These are phyloP conservation scores for Tachina lurida DNA, from an alignment of 2,888 invertebrate genomes.

Conservation along the genomic window DNA sequence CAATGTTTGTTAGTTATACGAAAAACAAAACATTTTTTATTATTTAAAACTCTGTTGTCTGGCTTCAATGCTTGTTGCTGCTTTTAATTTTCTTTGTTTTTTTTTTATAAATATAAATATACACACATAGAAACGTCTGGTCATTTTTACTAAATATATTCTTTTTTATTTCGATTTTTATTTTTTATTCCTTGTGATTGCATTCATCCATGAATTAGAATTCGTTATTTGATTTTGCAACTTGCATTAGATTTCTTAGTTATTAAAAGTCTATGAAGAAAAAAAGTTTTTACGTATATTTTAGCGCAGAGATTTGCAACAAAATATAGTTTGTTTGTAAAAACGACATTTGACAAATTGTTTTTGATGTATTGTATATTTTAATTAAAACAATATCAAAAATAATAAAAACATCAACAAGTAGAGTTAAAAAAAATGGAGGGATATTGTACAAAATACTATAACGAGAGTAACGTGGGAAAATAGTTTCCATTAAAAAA, in stretches of 20 bases:
- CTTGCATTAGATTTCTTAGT: slow-evolving; percentile 46
- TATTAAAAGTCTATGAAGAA: slow-evolving; percentile 57
- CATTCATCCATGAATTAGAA: slow-evolving; percentile 62
- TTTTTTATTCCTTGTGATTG: slow-evolving; percentile 24
- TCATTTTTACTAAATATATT: not conserved
- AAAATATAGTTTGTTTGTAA: slow-evolving; percentile 59
- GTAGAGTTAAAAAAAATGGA: not conserved
- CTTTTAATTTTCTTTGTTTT: slow-evolving; percentile 54
- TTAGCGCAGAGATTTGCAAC: slow-evolving; percentile 33
- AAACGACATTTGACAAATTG: slow-evolving; percentile 70
- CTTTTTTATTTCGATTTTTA: slow-evolving; percentile 43
- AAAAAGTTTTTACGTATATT: not conserved
- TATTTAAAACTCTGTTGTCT: slow-evolving; percentile 46
- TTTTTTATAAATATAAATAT: not conserved
- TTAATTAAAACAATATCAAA: slow-evolving; percentile 64
- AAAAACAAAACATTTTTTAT: slow-evolving; percentile 15
- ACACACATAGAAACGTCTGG: not conserved
- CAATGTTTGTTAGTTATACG: slow-evolving; percentile 54
- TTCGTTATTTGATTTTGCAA: slow-evolving; percentile 43
- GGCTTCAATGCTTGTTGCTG: slow-evolving; percentile 46
- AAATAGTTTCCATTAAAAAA: not conserved
- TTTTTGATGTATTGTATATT: slow-evolving; percentile 67
- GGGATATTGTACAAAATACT: not conserved
- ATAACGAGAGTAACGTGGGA: slow-evolving; percentile 49
- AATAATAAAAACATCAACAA: slow-evolving; percentile 9